These are phyloP conservation scores for Gorsachius goisagi DNA, from an alignment of 2,113 vertebrate species.

Conservation along the genomic window DNA sequence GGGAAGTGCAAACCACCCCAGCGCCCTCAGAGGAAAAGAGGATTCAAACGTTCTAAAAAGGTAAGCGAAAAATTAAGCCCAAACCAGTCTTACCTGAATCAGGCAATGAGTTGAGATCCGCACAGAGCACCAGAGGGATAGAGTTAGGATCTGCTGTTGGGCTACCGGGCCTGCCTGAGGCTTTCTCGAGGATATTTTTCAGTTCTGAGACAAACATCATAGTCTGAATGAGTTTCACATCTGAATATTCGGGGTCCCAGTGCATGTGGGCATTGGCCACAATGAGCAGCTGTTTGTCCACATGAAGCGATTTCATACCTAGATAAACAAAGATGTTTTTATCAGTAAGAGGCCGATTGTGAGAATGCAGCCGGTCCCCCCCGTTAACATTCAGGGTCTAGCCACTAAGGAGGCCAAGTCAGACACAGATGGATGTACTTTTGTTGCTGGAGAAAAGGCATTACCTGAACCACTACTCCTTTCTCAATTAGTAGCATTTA, in stretches of 20 bases:
- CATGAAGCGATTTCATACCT: slow-evolving; percentile 87
- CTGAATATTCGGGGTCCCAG: slow-evolving; percentile 98
- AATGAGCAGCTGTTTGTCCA: slow-evolving; percentile 89
- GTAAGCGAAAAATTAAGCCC: background rate
- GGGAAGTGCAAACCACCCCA: background rate
- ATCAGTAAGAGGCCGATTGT: background rate
- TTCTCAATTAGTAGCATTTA: background rate
- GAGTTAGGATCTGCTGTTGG: slow-evolving; percentile 83
- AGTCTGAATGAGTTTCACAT: slow-evolving; percentile 97
- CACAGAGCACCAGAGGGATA: slow-evolving; percentile 97
- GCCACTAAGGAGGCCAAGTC: background rate
- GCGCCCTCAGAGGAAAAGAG: background rate
- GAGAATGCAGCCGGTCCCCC: background rate
- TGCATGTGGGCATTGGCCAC: slow-evolving; percentile 99
- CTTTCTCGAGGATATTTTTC: slow-evolving; percentile 94
- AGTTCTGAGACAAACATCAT: slow-evolving; percentile 99
- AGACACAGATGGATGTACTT: background rate
- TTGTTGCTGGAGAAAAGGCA: background rate
- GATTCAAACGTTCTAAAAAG: rapidly evolving
- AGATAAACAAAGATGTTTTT: background rate
- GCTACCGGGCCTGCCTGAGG: slow-evolving; percentile 81
- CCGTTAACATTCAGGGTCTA: background rate
- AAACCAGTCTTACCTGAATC: slow-evolving; percentile 86
- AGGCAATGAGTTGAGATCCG: slow-evolving; percentile 97
- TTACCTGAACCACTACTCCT: background rate